Percentiles rank a stretch among this genome's conserved stretches.
These are phyloP conservation scores for Mastigias papua DNA, from an alignment of 30 jellyfish, hydroid and myxozoan genomes.

Conservation along the genomic window DNA sequence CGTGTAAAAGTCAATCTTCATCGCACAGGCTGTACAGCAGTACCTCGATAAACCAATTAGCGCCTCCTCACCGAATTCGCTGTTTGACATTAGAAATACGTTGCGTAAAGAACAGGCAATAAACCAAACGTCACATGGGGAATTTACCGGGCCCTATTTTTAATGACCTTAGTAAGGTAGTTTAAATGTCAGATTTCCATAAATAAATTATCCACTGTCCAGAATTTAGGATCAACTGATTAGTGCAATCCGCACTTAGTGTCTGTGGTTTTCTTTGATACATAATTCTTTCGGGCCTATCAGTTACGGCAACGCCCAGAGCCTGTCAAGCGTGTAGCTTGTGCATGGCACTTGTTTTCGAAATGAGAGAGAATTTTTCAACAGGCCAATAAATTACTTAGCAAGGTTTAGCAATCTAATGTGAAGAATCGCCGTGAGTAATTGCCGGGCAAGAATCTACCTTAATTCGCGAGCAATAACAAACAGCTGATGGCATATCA, in stretches of 20 bases:
- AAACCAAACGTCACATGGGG: neutral
- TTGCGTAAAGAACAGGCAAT: too few relatives aligned
- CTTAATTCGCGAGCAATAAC: slow-evolving; percentile 28
- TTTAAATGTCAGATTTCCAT: neutral
- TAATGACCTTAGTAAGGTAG: neutral
- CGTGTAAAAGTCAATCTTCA: too few relatives aligned
- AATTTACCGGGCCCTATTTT: neutral
- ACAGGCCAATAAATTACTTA: neutral
- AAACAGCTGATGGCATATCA: slow-evolving; percentile 56
- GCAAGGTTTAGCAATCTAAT: neutral
- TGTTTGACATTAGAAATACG: too few relatives aligned
- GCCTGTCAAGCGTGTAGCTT: neutral
- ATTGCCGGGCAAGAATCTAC: neutral
- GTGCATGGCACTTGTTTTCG: neutral
- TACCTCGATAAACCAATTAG: too few relatives aligned
- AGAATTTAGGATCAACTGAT: neutral
- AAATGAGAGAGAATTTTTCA: neutral
- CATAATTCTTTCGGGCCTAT: neutral
- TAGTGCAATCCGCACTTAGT: slow-evolving; percentile 20
- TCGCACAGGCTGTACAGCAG: too few relatives aligned
- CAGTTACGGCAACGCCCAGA: slow-evolving; percentile 32
- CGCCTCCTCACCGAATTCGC: too few relatives aligned
- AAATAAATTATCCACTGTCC: slow-evolving; percentile 2
- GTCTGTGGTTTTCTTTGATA: slow-evolving; percentile 34
- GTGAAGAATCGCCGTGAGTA: neutral